These are phyloP conservation scores for Parauchenoglanis ngamensis DNA, from an alignment of 2,797 vertebrate genomes.

Conservation along the genomic window DNA sequence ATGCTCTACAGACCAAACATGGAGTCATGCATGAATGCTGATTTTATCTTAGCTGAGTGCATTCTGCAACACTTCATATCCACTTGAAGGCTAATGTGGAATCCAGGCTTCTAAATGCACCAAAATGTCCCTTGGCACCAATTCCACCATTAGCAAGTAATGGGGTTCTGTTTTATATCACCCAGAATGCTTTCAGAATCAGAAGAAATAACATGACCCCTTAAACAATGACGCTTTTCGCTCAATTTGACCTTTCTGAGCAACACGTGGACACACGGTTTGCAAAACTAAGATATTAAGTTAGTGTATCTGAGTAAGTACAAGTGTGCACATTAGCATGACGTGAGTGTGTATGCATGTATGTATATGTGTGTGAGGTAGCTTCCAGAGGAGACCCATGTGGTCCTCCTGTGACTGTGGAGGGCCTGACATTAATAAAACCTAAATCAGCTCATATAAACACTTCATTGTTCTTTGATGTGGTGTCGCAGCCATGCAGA, in stretches of 20 bases:
- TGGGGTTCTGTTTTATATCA: constrained; percentile 69
- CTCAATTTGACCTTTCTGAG: constrained; percentile 1
- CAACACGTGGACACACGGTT: constrained; percentile 6
- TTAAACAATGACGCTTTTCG: constrained; percentile 70
- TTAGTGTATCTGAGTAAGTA: not conserved
- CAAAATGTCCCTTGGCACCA: constrained; percentile 56
- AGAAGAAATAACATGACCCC: constrained; percentile 68
- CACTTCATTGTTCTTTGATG: constrained; percentile 77
- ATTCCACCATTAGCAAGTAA: constrained; percentile 62
- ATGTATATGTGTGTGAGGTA: not conserved
- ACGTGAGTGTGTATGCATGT: not conserved
- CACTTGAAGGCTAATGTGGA: constrained; percentile 48
- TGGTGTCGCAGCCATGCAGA: constrained; percentile 64
- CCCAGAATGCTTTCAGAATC: constrained; percentile 66
- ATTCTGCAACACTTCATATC: constrained; percentile 39
- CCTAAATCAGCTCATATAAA: constrained; percentile 77
- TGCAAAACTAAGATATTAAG: constrained; percentile 20
- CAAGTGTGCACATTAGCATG: not conserved
- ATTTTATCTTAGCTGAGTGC: constrained; percentile 58
- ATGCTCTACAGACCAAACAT: constrained; percentile 45
- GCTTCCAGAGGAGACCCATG: constrained; percentile 47
- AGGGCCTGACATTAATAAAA: constrained; percentile 75
- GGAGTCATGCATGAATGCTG: constrained; percentile 34
- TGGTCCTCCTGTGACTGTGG: constrained; percentile 50
- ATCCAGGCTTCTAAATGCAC: constrained; percentile 31